These are phyloP conservation scores for Stigmatopora argus DNA, from an alignment of 2,113 vertebrate species.

Conservation along the genomic window DNA sequence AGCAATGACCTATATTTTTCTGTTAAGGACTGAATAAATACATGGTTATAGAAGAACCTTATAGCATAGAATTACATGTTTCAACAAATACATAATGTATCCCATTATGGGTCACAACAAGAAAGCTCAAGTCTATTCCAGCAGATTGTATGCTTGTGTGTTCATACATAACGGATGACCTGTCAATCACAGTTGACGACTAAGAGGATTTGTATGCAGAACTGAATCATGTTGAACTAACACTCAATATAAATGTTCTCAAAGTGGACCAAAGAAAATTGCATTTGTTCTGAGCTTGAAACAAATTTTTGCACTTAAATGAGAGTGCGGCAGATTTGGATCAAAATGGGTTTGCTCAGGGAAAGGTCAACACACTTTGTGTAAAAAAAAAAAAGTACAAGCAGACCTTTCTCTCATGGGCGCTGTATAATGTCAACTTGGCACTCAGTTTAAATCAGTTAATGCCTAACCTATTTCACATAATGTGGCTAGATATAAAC, in stretches of 20 bases:
- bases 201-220: not conserved
- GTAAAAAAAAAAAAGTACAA: no score
- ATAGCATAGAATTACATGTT: not conserved
- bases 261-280: no score
- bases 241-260: not conserved
- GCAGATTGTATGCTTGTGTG: not conserved
- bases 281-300: no score
- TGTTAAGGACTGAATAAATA: not conserved
- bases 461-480: no score
- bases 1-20: not conserved
- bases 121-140: not conserved
- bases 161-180: not conserved
- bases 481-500: no score
- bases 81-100: not conserved
- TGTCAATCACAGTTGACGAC: not conserved
- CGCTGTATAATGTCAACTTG: no score
- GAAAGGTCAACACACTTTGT: no score
- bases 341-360: no score
- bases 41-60: not conserved
- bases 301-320: no score
- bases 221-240: not conserved
- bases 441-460: no score
- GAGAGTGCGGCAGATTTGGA: no score
- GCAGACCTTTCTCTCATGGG: no score
- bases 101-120: not conserved